Percentiles rank a stretch among this genome's conserved stretches.
Conservation (phyloP, 2,113 vertebrate genomes). For the Microtus oregoni region DNA sequence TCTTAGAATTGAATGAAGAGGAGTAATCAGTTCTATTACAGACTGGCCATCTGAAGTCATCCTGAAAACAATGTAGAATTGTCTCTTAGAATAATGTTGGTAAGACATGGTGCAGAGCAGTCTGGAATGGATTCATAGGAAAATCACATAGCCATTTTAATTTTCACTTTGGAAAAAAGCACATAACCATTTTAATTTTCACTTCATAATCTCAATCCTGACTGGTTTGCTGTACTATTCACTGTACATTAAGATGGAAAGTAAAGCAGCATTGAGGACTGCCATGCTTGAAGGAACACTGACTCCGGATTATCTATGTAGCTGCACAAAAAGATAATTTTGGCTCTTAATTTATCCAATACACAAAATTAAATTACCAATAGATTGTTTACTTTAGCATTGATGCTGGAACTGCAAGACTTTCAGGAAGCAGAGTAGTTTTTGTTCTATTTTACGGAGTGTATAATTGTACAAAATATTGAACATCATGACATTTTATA, state of each 20-base stretch:
- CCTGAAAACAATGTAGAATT: constrained; percentile 35
- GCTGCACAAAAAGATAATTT: background rate
- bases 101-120: background rate
- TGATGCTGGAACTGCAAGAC: background rate
- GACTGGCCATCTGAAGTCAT: background rate
- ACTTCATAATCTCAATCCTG: constrained; percentile 16
- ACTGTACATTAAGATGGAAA: background rate
- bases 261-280: background rate
- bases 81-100: constrained; percentile 32
- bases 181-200: background rate
- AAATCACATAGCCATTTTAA: background rate
- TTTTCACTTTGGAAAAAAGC: constrained; percentile 42
- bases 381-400: background rate
- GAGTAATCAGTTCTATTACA: constrained; percentile 16
- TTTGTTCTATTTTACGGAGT: background rate
- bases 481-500: background rate
- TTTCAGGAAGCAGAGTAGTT: background rate
- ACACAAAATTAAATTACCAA: background rate
- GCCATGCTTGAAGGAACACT: background rate
- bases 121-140: constrained; percentile 29
- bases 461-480: background rate
- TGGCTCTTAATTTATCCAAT: background rate
- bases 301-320: background rate
- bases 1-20: constrained; percentile 48
- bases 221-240: background rate